Percentiles rank a stretch among this genome's conserved stretches.
These are phyloP conservation scores for Drosophila engyochracea DNA, from an alignment of 2,888 invertebrate species.

Conservation along the genomic window DNA sequence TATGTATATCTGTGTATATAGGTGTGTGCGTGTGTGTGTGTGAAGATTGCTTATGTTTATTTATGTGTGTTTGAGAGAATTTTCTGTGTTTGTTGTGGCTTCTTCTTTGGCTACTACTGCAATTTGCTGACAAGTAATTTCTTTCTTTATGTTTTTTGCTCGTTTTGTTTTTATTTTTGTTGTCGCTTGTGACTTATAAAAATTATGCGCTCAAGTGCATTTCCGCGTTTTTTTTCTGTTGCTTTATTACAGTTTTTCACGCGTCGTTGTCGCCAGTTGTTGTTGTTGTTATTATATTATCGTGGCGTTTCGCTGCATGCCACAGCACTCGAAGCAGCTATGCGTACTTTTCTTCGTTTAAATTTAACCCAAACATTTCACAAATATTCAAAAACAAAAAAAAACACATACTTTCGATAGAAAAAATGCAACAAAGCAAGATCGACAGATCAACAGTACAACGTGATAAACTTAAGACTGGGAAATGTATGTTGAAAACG, in stretches of 20 bases:
- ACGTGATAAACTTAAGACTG: constrained; percentile 17
- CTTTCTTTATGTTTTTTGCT: constrained; percentile 37
- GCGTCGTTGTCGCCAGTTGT: constrained; percentile 54
- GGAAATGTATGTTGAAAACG: constrained; percentile 26
- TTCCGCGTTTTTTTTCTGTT: constrained; percentile 64
- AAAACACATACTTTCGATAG: constrained; percentile 14
- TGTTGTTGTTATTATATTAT: constrained; percentile 47
- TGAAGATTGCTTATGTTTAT: neutral
- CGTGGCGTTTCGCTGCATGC: constrained; percentile 48
- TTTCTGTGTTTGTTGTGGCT: constrained; percentile 46
- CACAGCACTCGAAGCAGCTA: constrained; percentile 28
- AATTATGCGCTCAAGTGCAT: constrained; percentile 80
- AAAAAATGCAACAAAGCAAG: constrained; percentile 8
- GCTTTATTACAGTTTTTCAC: constrained; percentile 49
- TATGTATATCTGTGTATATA: constrained; percentile 18
- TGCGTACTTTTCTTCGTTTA: constrained; percentile 8
- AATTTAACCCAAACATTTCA: constrained; percentile 14
- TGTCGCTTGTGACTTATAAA: constrained; percentile 56
- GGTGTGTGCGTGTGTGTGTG: constrained; percentile 5
- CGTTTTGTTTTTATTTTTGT: constrained; percentile 34
- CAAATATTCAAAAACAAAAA: constrained; percentile 11
- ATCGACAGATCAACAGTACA: neutral
- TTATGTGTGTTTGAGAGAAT: constrained; percentile 4
- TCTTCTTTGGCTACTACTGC: constrained; percentile 48
- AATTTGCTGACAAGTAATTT: constrained; percentile 67